These are phyloP conservation scores for Empis livida DNA, from an alignment of 2,888 invertebrate genomes.

Conservation along the genomic window DNA sequence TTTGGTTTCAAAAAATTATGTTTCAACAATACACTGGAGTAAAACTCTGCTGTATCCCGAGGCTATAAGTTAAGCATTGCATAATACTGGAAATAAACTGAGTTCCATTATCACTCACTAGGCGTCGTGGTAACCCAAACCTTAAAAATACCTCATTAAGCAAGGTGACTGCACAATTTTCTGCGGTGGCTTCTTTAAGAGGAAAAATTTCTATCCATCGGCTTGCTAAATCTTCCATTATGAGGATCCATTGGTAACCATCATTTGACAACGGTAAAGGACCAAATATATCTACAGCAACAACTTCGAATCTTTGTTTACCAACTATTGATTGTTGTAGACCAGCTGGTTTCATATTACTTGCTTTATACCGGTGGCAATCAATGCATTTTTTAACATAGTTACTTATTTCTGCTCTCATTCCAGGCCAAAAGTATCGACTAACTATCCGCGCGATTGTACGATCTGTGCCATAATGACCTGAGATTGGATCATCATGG, in stretches of 20 bases:
- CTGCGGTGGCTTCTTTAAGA: conserved; percentile 18
- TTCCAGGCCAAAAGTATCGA: conserved; percentile 13
- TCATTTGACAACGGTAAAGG: conserved; percentile 9
- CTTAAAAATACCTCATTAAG: conserved; percentile 24
- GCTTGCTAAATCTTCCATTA: conserved; percentile 19
- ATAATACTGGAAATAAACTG: conserved; percentile 25
- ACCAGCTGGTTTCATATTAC: conserved; percentile 12
- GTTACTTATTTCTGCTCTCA: conserved; percentile 8
- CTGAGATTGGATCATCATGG: conserved; percentile 12
- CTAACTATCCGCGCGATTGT: conserved; percentile 9
- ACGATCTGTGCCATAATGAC: conserved; percentile 11
- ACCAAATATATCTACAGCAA: conserved; percentile 13
- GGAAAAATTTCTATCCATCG: conserved; percentile 22
- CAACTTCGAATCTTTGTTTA: conserved; percentile 12
- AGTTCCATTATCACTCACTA: conserved; percentile 25
- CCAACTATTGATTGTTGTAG: conserved; percentile 12
- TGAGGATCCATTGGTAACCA: conserved; percentile 17
- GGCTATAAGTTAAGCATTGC: conserved; percentile 17
- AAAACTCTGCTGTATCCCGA: conserved; percentile 5
- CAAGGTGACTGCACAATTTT: conserved; percentile 17
- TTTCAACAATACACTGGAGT: conserved; percentile 22
- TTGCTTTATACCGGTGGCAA: conserved; percentile 11
- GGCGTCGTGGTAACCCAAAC: conserved; percentile 21
- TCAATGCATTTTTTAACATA: conserved; percentile 9
- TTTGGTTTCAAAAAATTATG: too few species aligned